Evolutionary conservation across 2,888 invertebrate species (phyloP).

Genomic region (Drosophila nigricruria): DNA sequence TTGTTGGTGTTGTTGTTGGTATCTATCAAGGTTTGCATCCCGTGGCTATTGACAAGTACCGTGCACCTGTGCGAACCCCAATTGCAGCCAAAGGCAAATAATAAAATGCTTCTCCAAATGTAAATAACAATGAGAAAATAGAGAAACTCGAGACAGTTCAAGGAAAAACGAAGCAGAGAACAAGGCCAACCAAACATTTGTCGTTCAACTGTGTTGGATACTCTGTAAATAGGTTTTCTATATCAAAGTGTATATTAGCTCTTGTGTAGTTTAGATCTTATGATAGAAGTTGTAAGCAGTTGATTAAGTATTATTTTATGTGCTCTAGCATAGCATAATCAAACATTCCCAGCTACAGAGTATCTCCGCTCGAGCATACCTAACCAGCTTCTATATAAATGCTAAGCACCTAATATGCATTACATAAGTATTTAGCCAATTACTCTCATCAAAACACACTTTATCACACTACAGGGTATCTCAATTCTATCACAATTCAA

Average conservation of each 20-base stretch:
- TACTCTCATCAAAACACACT: too few relatives aligned
- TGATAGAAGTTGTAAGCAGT: too few relatives aligned
- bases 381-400: too few relatives aligned
- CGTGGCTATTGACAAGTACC: constrained; percentile 56
- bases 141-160: constrained; percentile 35
- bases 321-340: too few relatives aligned
- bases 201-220: constrained; percentile 20
- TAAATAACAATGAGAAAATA: constrained; percentile 65
- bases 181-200: constrained; percentile 31
- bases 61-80: constrained; percentile 50
- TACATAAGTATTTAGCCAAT: too few relatives aligned
- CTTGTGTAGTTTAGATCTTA: neutral
- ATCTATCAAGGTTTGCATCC: constrained; percentile 37
- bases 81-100: constrained; percentile 66
- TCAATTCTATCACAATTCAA: neutral
- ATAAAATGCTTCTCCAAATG: constrained; percentile 71
- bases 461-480: constrained; percentile 11
- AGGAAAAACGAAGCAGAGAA: constrained; percentile 14
- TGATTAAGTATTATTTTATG: too few relatives aligned
- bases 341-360: too few relatives aligned
- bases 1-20: neutral
- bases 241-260: neutral
- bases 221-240: neutral
- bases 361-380: too few relatives aligned
- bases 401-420: too few relatives aligned